phyloP scores from a whole-genome alignment of 2,113 vertebrate genomes.

The Neotoma lepida region DNA sequence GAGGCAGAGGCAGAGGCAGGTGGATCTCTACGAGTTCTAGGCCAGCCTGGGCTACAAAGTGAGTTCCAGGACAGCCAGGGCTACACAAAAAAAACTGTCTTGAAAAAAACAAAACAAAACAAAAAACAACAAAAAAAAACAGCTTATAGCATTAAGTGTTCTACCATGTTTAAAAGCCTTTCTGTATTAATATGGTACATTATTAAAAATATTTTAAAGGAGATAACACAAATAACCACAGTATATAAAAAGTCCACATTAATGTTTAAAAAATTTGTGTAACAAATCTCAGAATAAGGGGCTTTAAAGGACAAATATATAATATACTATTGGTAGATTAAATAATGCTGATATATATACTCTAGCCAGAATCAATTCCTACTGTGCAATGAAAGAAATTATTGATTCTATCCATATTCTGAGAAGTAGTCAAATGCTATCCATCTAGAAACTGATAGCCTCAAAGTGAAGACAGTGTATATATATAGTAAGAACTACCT shows the following conservation, averaged over 20 bases:
- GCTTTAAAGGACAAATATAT: slow-evolving; percentile 19
- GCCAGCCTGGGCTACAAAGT: neutral
- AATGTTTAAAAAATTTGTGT: slow-evolving; percentile 28
- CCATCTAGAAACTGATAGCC: neutral
- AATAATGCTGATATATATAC: slow-evolving; percentile 17
- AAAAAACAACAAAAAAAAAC: neutral
- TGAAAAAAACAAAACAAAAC: neutral
- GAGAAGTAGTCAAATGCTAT: slow-evolving; percentile 20
- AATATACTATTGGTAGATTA: slow-evolving; percentile 26
- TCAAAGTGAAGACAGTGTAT: slow-evolving; percentile 35
- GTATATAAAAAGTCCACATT: slow-evolving; percentile 49
- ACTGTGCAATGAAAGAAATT: slow-evolving; percentile 34
- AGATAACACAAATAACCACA: slow-evolving; percentile 14
- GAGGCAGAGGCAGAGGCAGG: neutral
- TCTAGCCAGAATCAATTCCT: slow-evolving; percentile 41
- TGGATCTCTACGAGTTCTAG: neutral
- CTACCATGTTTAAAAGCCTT: neutral
- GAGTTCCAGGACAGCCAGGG: neutral
- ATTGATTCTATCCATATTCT: slow-evolving; percentile 39
- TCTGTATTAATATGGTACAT: neutral
- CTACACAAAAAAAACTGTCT: neutral
- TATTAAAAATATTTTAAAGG: neutral
- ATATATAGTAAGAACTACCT: slow-evolving; percentile 14
- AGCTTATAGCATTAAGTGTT: slow-evolving; percentile 8
- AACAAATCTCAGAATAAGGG: slow-evolving; percentile 33